Base-by-base conservation (phyloP, 23 tunicate species). In the Ascidia mentula region DNA sequence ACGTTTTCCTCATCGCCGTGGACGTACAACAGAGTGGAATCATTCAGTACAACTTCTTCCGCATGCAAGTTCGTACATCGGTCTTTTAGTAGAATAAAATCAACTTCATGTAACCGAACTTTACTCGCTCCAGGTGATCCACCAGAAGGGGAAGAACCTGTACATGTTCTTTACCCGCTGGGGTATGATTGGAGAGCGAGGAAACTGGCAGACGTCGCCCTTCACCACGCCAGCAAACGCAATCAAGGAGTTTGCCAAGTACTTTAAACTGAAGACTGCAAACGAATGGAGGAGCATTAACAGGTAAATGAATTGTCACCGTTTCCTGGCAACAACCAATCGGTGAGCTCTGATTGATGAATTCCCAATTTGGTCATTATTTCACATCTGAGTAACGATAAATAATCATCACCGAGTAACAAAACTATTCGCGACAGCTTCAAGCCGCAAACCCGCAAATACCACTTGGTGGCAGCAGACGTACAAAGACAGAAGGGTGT, bases 191-290 rank as follows among this genome's bases (percentile, higher is more conserved):
- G 99, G 99, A 15, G 96, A 95, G 72, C 40, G 86, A 73, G 99
- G 99, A 20, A 83, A 88, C 82, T 89, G 96, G 92, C 95, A 95
- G 45, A 95, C 95, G 31, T 89, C 99, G 33, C 99, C 99, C 18
- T 95, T 95, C 89, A 86, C 84, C 74, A 89, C 91, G 71, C 89
- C 99, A 0, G 78, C 84, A 0, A 87, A 90, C 70, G 99, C 99
- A 32, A 90, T 95, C 84, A 82, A 76, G 73, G 99, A 95, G 79
- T 95, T 89, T 65, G 88, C 95, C 0, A 95, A 95, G 75, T 90
- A 89, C 39, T 95, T 84, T 80, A 95, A 95, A 59, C 80, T 95
- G 46, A 95, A 95, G 72, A 95, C 99, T 31, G 96, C 97, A 38
- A 95, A 95, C 60, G 99, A 95, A 84, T 95, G 99, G 99, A 90